phyloP scores from a whole-genome alignment of 2,797 vertebrate genomes.

The Spinus olivaceus region DNA sequence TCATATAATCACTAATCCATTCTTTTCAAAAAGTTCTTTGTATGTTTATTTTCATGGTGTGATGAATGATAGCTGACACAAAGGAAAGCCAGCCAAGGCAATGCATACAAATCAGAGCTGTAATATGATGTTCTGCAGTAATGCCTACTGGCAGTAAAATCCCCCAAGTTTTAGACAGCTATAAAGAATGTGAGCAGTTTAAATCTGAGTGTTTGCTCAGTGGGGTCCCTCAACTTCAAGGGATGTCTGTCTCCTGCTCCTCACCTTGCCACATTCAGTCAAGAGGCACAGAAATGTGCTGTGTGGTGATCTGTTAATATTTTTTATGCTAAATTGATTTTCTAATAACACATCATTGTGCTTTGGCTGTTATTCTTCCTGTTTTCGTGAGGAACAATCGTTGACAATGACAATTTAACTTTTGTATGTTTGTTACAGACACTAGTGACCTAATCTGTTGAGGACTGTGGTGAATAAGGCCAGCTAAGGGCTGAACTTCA shows the following conservation, averaged over 20 bases:
- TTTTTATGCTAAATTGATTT: neutral
- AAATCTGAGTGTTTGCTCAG: neutral
- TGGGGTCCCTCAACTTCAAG: neutral
- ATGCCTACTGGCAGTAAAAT: neutral
- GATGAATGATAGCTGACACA: constrained; percentile 38
- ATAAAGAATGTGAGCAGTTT: neutral
- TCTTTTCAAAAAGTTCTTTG: neutral
- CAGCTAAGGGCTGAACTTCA: neutral
- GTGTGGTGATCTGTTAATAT: neutral
- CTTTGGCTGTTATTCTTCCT: neutral
- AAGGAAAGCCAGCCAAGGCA: neutral
- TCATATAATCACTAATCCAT: neutral
- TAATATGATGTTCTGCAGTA: neutral
- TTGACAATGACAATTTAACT: neutral
- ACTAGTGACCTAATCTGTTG: neutral
- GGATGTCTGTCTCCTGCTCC: neutral
- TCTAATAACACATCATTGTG: neutral
- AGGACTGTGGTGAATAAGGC: neutral
- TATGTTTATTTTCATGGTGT: constrained; percentile 32
- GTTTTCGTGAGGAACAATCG: neutral
- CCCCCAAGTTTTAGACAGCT: neutral
- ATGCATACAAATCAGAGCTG: constrained; percentile 10
- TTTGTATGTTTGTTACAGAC: constrained; percentile 9
- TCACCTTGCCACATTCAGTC: neutral
- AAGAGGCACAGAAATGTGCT: neutral